Base-by-base conservation (phyloP, 2,888 invertebrate species). In the Melanargia galathea region DNA sequence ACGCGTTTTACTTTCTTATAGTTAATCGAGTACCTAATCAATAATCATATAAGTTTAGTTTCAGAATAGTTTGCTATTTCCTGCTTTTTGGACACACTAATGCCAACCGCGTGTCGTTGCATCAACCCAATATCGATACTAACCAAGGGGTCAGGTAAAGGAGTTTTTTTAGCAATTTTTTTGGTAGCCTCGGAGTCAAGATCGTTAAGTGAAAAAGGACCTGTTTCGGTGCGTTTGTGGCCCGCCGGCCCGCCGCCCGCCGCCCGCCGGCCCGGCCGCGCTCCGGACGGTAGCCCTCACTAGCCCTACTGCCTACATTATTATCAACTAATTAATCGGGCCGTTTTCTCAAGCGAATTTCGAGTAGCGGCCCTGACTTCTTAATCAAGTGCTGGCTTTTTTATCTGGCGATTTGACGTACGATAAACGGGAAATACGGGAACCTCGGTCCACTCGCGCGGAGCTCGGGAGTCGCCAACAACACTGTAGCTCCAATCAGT, bases 291-390 rank as follows among this genome's bases (percentile, higher is more conserved):
- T 89, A 89, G 89, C 87, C 43, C 67, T n/a, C n/a, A n/a, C n/a
- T n/a, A n/a, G 63, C 65, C 73, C 72, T 74, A 75, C 76, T 72
- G 78, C 79, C n/a, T n/a, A 78, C 78, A 81, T 82, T 87, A 87
- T 89, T 87, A 87, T 89, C 87, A 70, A 64, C 86, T 89, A 88
- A 90, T 90, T 90, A 90, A 89, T 86, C 86, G 85, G 67, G 71
- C 71, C 74, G 77, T 78, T 78, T 75, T 77, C 75, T 76, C 76
- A 69, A 73, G 73, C 75, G 75, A 75, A 78, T 78, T 79, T 77
- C 66, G 58, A 55, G 55, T 52, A 45, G 43, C 35, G 45, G 35
- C 35, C 20, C 35, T 54, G 58, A 68, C 58, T 66, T 59, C 68
- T 68, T 68, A 64, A 68, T 68, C 64, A 64, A 40, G 48, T 33